Conservation (phyloP, 2,797 vertebrate species). For the Champsocephalus gunnari region DNA sequence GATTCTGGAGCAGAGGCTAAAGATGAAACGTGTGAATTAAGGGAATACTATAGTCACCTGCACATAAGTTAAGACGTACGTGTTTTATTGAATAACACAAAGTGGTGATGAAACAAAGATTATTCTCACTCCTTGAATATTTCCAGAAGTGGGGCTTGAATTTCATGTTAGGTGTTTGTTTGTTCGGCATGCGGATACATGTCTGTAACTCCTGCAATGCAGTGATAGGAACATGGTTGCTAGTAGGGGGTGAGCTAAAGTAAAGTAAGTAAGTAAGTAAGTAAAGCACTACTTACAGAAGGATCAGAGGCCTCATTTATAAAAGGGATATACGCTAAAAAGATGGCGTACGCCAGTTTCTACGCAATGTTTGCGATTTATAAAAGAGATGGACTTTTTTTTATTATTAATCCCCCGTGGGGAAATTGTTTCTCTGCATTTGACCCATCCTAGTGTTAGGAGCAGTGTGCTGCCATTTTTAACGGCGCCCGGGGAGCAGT, state of each 20-base stretch:
- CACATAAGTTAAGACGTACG: not conserved
- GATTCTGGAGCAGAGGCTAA: not conserved
- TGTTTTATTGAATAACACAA: not conserved
- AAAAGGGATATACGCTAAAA: too few relatives aligned
- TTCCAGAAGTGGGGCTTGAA: not conserved
- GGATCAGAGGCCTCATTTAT: slow-evolving; percentile 35
- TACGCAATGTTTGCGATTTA: too few relatives aligned
- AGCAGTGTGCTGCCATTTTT: too few relatives aligned
- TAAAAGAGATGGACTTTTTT: too few relatives aligned
- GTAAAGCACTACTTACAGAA: slow-evolving; percentile 41
- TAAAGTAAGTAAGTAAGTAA: too few relatives aligned
- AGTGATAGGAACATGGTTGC: slow-evolving; percentile 39
- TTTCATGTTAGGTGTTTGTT: slow-evolving; percentile 10
- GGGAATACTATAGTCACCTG: not conserved
- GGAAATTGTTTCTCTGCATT: too few relatives aligned
- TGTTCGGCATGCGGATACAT: slow-evolving; percentile 50
- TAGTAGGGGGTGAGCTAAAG: slow-evolving; percentile 34
- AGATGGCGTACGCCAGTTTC: too few relatives aligned
- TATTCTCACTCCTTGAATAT: not conserved
- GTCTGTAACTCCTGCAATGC: slow-evolving; percentile 48
- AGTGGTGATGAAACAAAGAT: not conserved
- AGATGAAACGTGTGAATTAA: not conserved
- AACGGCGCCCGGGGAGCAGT: too few relatives aligned
- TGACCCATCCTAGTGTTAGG: too few relatives aligned
- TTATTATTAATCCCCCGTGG: too few relatives aligned